phyloP scores from a whole-genome alignment of 2,888 invertebrate species.

The Caenorhabditis sulstoni region DNA sequence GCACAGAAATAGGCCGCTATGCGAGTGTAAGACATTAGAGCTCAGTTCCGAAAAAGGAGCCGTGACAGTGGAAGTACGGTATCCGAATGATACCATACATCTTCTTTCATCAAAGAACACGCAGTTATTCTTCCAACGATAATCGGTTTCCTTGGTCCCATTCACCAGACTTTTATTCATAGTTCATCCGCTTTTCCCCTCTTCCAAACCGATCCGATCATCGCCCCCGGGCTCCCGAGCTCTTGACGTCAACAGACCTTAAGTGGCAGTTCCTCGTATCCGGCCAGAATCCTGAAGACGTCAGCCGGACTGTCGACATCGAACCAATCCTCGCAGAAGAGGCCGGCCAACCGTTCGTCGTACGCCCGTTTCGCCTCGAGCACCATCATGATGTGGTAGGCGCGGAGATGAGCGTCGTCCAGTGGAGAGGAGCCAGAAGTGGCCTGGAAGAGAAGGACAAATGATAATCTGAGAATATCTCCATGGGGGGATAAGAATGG shows the following conservation, averaged over 20 bases:
- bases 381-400: constrained; percentile 57
- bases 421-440: constrained; percentile 18
- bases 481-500: too few relatives aligned
- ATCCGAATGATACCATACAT: too few relatives aligned
- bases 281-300: constrained; percentile 45
- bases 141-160: too few relatives aligned
- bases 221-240: not conserved
- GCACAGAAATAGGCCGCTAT: too few relatives aligned
- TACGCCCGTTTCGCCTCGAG: constrained; percentile 65
- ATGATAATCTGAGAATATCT: too few relatives aligned
- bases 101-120: too few relatives aligned
- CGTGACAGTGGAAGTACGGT: too few relatives aligned
- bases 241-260: constrained; percentile 25
- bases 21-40: too few relatives aligned
- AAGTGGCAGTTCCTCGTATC: constrained; percentile 28
- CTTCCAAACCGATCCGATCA: not conserved
- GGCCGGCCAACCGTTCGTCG: constrained; percentile 63
- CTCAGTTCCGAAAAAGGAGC: too few relatives aligned
- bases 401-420: constrained; percentile 47
- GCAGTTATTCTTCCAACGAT: too few relatives aligned
- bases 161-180: too few relatives aligned
- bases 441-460: constrained; percentile 42
- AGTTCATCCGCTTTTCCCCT: not conserved
- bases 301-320: constrained; percentile 66
- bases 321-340: constrained; percentile 64